Percentiles rank a stretch among this genome's conserved stretches.
Evolutionary conservation across 2,113 vertebrate genomes (phyloP).

Genomic region (Xerus inauris): DNA sequence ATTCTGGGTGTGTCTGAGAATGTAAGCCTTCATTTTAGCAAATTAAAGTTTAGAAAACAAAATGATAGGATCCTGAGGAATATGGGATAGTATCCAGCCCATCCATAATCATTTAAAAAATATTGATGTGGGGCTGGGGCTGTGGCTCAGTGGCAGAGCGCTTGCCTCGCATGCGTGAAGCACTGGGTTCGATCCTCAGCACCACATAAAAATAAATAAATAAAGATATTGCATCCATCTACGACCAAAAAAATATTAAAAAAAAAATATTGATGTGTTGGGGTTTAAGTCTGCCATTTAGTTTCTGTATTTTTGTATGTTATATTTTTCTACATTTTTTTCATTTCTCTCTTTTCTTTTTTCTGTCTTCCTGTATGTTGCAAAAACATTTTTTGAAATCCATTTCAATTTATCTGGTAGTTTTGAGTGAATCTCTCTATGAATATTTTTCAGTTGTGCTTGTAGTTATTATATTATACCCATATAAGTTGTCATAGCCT

Average conservation of each 20-base stretch:
- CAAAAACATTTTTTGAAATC: background rate
- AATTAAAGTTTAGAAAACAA: slow-evolving; percentile 17
- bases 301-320: no score
- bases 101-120: background rate
- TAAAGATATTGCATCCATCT: no score
- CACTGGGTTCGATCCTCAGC: no score
- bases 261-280: background rate
- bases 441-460: background rate
- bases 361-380: background rate
- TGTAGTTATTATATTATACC: background rate
- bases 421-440: background rate
- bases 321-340: background rate
- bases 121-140: background rate
- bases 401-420: background rate
- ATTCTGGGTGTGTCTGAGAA: slow-evolving; percentile 16
- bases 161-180: no score
- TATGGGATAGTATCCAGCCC: background rate
- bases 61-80: background rate
- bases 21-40: slow-evolving; percentile 26
- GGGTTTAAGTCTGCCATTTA: background rate
- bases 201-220: no score
- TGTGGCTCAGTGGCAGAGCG: no score
- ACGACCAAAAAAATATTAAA: no score
- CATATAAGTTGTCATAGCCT: background rate
- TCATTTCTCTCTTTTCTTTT: background rate